A percentile compares a stretch with the other conserved stretches of the same genome.
phyloP scores from a whole-genome alignment of 2,113 vertebrate species.

The Todiramphus saurophagus region DNA sequence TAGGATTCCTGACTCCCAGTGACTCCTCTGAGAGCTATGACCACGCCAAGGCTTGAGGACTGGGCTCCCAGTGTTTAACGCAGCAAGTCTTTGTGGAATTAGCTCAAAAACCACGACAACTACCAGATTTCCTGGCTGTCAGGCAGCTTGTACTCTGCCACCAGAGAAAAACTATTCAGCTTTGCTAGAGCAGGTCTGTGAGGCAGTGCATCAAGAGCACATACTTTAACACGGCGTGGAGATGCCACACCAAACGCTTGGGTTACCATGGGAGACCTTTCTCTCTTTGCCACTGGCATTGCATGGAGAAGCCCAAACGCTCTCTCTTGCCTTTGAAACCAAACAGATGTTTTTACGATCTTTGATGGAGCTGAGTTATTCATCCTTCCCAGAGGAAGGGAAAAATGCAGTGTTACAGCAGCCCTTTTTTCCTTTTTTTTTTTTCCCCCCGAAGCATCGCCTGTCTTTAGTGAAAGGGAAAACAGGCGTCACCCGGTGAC shows the following conservation, averaged over 20 bases:
- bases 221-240: not conserved
- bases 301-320: not conserved
- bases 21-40: not conserved
- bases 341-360: conserved; percentile 57
- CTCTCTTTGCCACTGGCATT: conserved; percentile 24
- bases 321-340: conserved; percentile 47
- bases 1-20: not conserved
- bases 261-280: conserved; percentile 62
- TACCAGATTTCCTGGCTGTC: conserved; percentile 3
- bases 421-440: not conserved
- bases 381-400: conserved; percentile 1
- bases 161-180: conserved; percentile 11
- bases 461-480: not conserved
- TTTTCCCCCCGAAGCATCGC: not conserved
- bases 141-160: conserved; percentile 20
- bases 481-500: not conserved
- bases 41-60: not conserved
- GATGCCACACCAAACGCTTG: conserved; percentile 8
- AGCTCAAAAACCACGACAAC: not conserved
- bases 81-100: not conserved
- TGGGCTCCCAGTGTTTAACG: not conserved
- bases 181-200: not conserved
- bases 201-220: conserved; percentile 19
- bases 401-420: not conserved
- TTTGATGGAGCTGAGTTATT: conserved; percentile 8